Conservation (phyloP, 2,113 vertebrate genomes). For the Callorhinus ursinus region DNA sequence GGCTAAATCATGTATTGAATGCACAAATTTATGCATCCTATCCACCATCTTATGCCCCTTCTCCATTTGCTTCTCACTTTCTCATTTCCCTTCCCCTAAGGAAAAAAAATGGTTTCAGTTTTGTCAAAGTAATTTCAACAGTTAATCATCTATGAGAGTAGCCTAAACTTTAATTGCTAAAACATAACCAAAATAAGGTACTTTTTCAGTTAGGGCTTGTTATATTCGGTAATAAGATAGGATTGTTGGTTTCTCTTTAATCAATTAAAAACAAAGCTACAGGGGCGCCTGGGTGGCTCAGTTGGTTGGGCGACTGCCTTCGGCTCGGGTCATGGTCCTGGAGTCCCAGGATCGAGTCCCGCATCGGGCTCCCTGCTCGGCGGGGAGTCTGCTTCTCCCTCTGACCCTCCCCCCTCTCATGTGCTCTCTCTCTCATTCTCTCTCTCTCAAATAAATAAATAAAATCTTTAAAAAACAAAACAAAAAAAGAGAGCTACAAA, state of each 20-base stretch:
- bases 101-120: background rate
- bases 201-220: background rate
- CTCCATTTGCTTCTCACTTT: background rate
- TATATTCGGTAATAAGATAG: slow-evolving; percentile 8
- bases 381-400: too few species aligned
- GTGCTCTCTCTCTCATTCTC: too few species aligned
- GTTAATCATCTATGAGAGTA: background rate
- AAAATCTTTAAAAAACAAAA: too few species aligned
- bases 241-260: slow-evolving; percentile 16
- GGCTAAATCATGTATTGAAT: slow-evolving; percentile 70
- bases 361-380: too few species aligned
- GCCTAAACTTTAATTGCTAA: background rate
- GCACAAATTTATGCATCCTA: slow-evolving; percentile 67
- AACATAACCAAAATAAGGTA: slow-evolving; percentile 32
- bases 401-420: too few species aligned
- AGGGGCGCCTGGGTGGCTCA: too few species aligned
- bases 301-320: too few species aligned
- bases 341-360: too few species aligned
- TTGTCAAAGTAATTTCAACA: slow-evolving; percentile 35
- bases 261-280: slow-evolving; percentile 6
- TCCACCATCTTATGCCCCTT: slow-evolving; percentile 70
- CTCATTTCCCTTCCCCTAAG: background rate
- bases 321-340: too few species aligned
- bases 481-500: background rate
- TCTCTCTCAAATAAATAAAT: too few species aligned